Conservation (phyloP, 2,113 vertebrate species). For the Copsychus sechellarum region DNA sequence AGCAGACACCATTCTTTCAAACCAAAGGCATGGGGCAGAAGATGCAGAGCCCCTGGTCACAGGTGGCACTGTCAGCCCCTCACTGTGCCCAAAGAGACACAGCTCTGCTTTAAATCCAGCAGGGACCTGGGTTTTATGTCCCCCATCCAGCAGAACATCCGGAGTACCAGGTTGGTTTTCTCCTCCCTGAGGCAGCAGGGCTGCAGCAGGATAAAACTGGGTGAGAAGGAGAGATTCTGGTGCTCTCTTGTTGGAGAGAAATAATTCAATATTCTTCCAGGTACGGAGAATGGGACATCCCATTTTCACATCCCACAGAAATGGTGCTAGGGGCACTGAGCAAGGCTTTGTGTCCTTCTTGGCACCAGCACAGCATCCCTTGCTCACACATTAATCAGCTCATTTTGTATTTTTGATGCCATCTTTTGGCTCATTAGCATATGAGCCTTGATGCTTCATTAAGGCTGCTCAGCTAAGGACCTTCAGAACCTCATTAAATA, state of each 20-base stretch:
- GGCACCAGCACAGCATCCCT: not conserved
- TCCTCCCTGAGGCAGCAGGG: not conserved
- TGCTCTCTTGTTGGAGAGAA: not conserved
- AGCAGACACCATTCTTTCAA: too few species aligned
- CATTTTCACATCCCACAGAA: not conserved
- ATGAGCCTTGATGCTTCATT: not conserved
- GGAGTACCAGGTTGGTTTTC: not conserved
- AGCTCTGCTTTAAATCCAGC: not conserved
- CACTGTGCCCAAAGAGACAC: not conserved
- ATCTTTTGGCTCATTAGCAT: not conserved
- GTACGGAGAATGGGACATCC: not conserved
- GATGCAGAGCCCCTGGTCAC: too few species aligned
- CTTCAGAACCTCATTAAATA: conserved; percentile 7
- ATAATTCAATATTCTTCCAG: not conserved
- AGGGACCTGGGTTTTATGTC: not conserved
- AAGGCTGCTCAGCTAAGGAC: not conserved
- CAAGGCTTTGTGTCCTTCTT: not conserved
- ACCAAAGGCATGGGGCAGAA: too few species aligned
- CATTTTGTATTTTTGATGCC: not conserved
- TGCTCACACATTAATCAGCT: not conserved
- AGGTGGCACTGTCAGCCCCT: not conserved
- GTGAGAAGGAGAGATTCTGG: not conserved
- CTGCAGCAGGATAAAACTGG: not conserved
- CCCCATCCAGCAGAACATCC: not conserved
- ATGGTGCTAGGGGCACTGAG: not conserved